Evolutionary conservation across 2,113 vertebrate genomes (phyloP), one percentile per base, ranked within the genome.

Genomic region (Pampusana beccarii): DNA sequence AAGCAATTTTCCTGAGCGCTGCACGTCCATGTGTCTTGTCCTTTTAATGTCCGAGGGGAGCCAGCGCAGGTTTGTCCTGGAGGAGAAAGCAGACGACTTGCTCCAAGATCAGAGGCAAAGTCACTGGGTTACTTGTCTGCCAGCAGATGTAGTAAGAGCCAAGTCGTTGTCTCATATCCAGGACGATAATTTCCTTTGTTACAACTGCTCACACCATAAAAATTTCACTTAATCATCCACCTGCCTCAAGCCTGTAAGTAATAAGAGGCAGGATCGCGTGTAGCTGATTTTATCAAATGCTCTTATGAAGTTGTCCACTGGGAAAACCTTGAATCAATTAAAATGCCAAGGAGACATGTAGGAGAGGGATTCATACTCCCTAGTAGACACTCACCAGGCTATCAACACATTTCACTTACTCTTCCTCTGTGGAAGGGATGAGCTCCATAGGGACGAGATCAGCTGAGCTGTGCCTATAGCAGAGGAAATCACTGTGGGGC

Each of bases 141-240:
- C 87, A 92, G 87, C 78, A 92, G 74, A 61, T 69, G 54, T 57
- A 88, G 86, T 57, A 40, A 92, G 84, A 97, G 94, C 95, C 93
- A 93, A 96, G 89, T 78, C 57, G 2, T 95, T 90, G 88, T 94
- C 94, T 94, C 92, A 36, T 92, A 90, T 93, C 81, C 90, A 96
- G 78, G 80, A 94, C 85, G 91, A 85, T 96, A 95, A 97, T 95
- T 93, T 96, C 93, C 95, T 93, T 92, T 94, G 91, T 93, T 94
- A 95, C 93, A 95, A 94, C 87, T 82, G 91, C 93, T 92, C 84
- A 25, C 70, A 61, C 84, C 3, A 1, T 95, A 95, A 95, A 96
- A 96, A 95, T 90, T 57, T 92, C 94, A 96, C 94, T 97, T 96
- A 95, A 95, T 97, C 92, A 91, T 93, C 94, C 91, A 94, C 94